A percentile compares a stretch with the other conserved stretches of the same genome.
phyloP scores from a whole-genome alignment of 2,797 vertebrate species.

The Odontamblyopus lacepedii region DNA sequence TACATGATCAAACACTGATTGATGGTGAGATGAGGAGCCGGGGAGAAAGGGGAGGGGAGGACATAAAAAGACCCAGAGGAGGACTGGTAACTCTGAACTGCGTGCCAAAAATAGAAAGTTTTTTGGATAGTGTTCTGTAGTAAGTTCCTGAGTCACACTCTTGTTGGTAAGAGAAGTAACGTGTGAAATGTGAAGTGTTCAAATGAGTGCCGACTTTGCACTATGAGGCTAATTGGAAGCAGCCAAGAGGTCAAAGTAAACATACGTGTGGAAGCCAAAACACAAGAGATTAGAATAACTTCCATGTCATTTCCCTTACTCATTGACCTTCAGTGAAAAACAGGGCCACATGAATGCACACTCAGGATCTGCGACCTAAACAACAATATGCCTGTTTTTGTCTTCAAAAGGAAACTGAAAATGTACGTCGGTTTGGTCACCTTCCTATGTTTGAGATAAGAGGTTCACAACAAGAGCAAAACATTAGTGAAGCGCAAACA shows the following conservation, averaged over 20 bases:
- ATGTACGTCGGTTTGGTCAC: neutral
- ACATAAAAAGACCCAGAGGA: conserved; percentile 37
- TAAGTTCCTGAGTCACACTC: conserved; percentile 60
- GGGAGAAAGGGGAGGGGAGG: conserved; percentile 34
- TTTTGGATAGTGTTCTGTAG: conserved; percentile 58
- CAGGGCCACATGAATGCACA: conserved; percentile 23
- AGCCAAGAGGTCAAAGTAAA: conserved; percentile 58
- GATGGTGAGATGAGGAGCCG: conserved; percentile 55
- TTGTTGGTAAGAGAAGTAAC: conserved; percentile 62
- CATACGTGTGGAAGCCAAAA: conserved; percentile 49
- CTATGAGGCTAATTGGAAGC: conserved; percentile 61
- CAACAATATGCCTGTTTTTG: conserved; percentile 47
- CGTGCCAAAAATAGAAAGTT: conserved; percentile 69
- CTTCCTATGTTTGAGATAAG: conserved; percentile 58
- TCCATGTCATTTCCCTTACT: conserved; percentile 63
- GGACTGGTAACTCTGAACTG: conserved; percentile 53
- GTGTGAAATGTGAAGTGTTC: conserved; percentile 42
- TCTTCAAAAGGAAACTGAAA: conserved; percentile 18
- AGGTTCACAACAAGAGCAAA: conserved; percentile 16
- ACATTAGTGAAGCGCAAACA: too few species aligned
- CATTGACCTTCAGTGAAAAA: conserved; percentile 46
- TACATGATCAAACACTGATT: conserved; percentile 49
- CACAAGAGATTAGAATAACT: conserved; percentile 61
- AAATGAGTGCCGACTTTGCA: conserved; percentile 37
- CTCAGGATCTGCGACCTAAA: conserved; percentile 34